A percentile compares a stretch with the other conserved stretches of the same genome.
Conservation (phyloP, 2,797 vertebrate species). For the Protosalanx chinensis region DNA sequence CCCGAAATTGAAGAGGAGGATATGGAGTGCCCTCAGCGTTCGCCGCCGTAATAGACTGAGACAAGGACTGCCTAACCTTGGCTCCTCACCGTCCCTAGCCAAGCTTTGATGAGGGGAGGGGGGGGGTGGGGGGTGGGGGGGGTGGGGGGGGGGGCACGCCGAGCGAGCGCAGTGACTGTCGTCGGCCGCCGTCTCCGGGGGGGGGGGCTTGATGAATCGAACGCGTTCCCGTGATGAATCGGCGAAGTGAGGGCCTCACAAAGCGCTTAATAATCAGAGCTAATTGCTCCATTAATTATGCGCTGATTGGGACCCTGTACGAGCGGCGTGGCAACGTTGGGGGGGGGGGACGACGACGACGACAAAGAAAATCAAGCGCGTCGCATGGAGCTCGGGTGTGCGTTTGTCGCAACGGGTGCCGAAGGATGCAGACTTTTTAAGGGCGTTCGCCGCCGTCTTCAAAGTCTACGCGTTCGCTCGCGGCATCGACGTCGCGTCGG, state of each 20-base stretch:
- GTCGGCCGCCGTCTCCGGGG: constrained; percentile 44
- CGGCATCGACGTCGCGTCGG: constrained; percentile 38
- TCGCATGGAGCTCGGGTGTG: constrained; percentile 12
- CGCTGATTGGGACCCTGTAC: constrained; percentile 47
- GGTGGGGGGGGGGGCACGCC: neutral
- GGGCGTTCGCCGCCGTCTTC: constrained; percentile 3
- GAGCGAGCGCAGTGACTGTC: constrained; percentile 16
- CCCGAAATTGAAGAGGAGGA: constrained; percentile 1
- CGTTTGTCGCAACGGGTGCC: constrained; percentile 8
- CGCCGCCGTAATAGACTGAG: constrained; percentile 13
- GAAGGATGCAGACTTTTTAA: constrained; percentile 9
- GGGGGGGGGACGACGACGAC: no score
- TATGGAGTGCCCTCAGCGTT: constrained; percentile 16
- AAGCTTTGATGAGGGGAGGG: constrained; percentile 3
- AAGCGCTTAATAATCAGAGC: constrained; percentile 61
- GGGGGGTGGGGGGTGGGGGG: no score
- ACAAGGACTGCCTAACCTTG: constrained; percentile 26
- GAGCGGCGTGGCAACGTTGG: constrained; percentile 27
- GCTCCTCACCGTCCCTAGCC: constrained; percentile 23
- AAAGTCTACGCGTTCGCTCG: constrained; percentile 37
- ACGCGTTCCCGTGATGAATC: constrained; percentile 55
- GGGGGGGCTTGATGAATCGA: constrained; percentile 48
- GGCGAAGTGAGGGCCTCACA: constrained; percentile 48
- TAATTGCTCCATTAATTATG: constrained; percentile 67
- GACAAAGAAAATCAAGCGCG: constrained; percentile 12